phyloP scores from a whole-genome alignment of 2,888 invertebrate species.

The Sesia apiformis region DNA sequence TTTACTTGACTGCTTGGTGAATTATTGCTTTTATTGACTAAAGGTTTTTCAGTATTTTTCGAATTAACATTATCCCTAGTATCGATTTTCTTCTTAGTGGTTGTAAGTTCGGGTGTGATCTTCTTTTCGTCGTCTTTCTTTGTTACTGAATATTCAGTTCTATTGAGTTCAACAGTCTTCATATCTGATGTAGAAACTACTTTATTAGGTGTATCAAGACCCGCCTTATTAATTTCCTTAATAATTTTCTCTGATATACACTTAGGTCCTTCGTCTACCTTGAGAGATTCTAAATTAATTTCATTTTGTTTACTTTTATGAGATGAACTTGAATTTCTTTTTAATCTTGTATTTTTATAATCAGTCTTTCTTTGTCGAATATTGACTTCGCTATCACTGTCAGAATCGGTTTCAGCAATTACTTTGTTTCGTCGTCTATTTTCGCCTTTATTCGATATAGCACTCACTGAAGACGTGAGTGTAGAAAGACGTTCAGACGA shows the following conservation, averaged over 20 bases:
- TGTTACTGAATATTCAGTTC: constrained; percentile 14
- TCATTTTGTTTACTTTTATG: constrained; percentile 55
- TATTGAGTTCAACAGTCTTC: constrained; percentile 8
- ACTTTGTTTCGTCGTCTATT: constrained; percentile 64
- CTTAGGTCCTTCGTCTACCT: constrained; percentile 45
- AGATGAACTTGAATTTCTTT: constrained; percentile 54
- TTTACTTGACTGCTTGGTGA: constrained; percentile 22
- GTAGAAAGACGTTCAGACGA: constrained; percentile 71
- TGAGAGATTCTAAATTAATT: constrained; percentile 33
- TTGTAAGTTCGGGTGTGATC: constrained; percentile 16
- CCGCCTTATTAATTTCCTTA: constrained; percentile 50
- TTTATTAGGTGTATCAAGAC: constrained; percentile 24
- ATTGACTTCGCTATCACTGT: constrained; percentile 53
- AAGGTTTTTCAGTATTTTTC: constrained; percentile 7
- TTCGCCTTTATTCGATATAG: constrained; percentile 66
- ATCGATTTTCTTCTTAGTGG: constrained; percentile 16
- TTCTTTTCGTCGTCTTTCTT: constrained; percentile 22
- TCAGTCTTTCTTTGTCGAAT: constrained; percentile 61
- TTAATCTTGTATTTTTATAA: constrained; percentile 60
- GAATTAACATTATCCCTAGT: background rate
- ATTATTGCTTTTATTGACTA: constrained; percentile 15
- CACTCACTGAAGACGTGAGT: constrained; percentile 70
- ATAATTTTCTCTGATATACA: constrained; percentile 47
- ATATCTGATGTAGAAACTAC: background rate
- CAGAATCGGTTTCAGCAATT: constrained; percentile 59